A percentile compares a stretch with the other conserved stretches of the same genome.
Conservation (phyloP, 2,113 vertebrate genomes). For the Neolamprologus kungweensis region DNA sequence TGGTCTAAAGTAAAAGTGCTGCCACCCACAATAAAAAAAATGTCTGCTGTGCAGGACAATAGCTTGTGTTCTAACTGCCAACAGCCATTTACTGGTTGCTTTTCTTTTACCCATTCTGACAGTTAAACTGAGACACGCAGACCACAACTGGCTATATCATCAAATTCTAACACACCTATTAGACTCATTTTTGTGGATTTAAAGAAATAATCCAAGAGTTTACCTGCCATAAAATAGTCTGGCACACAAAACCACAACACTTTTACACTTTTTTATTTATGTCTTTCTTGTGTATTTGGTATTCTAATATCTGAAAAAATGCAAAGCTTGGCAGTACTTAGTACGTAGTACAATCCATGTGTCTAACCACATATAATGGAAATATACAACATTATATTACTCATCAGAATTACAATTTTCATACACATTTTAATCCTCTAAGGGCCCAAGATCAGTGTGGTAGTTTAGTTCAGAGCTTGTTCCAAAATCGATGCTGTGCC, state of each 20-base stretch:
- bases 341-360: neutral
- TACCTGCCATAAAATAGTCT: neutral
- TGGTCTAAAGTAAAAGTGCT: slow-evolving; percentile 40
- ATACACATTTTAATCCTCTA: neutral
- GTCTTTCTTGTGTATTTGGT: neutral
- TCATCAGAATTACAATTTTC: neutral
- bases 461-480: neutral
- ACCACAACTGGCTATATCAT: neutral
- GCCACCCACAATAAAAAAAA: slow-evolving; percentile 8
- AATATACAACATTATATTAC: neutral
- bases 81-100: neutral
- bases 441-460: neutral
- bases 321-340: neutral
- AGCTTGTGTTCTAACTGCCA: slow-evolving; percentile 20
- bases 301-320: neutral
- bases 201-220: neutral
- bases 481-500: neutral
- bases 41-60: slow-evolving; percentile 19
- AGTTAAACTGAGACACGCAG: neutral
- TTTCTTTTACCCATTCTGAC: slow-evolving; percentile 3
- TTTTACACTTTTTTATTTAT: neutral
- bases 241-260: neutral
- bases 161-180: neutral
- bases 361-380: neutral
- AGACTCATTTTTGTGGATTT: neutral